These are phyloP conservation scores for Brachyhypopomus occidentalis DNA, from an alignment of 2,113 vertebrate species.

Conservation along the genomic window DNA sequence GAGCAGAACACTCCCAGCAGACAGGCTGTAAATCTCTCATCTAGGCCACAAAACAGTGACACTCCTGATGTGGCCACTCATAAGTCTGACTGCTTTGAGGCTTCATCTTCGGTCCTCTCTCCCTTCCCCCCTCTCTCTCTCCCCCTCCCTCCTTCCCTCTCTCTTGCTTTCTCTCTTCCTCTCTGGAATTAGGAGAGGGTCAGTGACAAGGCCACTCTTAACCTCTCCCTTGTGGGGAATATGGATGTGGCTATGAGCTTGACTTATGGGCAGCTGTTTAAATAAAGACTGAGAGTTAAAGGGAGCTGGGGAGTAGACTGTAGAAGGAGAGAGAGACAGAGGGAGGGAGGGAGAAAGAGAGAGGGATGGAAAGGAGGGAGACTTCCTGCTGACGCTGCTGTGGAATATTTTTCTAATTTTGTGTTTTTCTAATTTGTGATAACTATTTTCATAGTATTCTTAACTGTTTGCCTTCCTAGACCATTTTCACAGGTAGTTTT, in stretches of 20 bases:
- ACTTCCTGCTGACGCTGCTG: too few species aligned
- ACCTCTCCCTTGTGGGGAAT: slow-evolving; percentile 41
- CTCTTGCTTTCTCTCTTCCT: neutral
- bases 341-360: slow-evolving; percentile 10
- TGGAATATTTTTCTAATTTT: too few species aligned
- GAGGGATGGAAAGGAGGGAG: too few species aligned
- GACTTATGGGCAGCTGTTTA: slow-evolving; percentile 53
- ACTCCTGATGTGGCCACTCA: slow-evolving; percentile 59
- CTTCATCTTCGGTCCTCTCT: slow-evolving; percentile 38
- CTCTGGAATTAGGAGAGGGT: too few species aligned
- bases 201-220: slow-evolving; percentile 48
- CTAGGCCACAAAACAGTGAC: slow-evolving; percentile 67
- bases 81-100: slow-evolving; percentile 53
- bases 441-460: too few species aligned
- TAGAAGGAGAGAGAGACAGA: slow-evolving; percentile 5
- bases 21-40: slow-evolving; percentile 59
- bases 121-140: neutral
- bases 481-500: too few species aligned
- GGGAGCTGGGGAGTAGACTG: neutral
- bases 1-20: slow-evolving; percentile 11
- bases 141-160: slow-evolving; percentile 13
- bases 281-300: slow-evolving; percentile 54
- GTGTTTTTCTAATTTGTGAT: too few species aligned
- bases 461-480: too few species aligned
- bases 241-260: slow-evolving; percentile 44